A percentile compares a stretch with the other conserved stretches of the same genome.
Conservation (phyloP, 2,113 vertebrate species). For the Peromyscus leucopus region DNA sequence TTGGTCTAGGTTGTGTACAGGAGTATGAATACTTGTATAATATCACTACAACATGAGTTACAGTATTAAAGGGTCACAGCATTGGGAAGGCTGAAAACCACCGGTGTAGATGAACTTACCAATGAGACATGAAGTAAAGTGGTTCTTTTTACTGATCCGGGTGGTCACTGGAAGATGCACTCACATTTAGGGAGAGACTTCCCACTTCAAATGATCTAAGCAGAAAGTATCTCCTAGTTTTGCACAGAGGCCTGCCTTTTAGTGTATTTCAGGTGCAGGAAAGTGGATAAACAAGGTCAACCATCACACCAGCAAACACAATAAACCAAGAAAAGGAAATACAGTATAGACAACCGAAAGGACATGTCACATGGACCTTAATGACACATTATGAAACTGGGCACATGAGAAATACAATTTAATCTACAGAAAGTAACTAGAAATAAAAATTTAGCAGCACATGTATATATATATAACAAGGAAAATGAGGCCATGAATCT, state of each 20-base stretch:
- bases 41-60: not conserved
- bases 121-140: not conserved
- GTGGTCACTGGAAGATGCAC: not conserved
- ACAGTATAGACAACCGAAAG: not conserved
- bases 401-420: not conserved
- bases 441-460: not conserved
- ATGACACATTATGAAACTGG: not conserved
- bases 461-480: not conserved
- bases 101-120: not conserved
- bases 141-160: not conserved
- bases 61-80: not conserved
- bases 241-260: not conserved
- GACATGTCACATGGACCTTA: not conserved
- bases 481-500: not conserved
- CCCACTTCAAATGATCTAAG: not conserved
- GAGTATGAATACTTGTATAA: no score
- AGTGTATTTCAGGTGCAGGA: not conserved
- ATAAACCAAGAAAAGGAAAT: not conserved
- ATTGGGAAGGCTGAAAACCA: not conserved
- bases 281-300: not conserved
- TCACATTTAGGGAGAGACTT: not conserved
- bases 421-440: not conserved
- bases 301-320: not conserved
- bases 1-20: no score
- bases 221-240: not conserved